Conservation (phyloP, 2,888 invertebrate genomes). For the Hoplodrina ambigua region DNA sequence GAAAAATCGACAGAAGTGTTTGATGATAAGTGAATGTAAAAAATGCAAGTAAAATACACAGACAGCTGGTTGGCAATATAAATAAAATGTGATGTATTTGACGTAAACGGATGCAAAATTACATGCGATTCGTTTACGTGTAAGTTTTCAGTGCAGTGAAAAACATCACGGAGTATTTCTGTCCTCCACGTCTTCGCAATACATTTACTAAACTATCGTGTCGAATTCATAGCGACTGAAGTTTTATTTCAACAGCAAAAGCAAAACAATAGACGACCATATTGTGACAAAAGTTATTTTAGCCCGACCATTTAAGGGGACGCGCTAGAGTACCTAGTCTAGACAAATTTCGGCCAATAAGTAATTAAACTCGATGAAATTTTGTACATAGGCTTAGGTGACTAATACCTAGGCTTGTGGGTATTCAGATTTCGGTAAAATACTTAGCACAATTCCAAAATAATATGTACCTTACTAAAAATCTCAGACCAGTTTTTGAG, state of each 20-base stretch:
- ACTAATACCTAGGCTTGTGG: too few relatives aligned
- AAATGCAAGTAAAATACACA: slow-evolving; percentile 28
- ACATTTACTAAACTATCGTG: slow-evolving; percentile 57
- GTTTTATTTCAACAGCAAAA: slow-evolving; percentile 60
- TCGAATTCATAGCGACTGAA: slow-evolving; percentile 60
- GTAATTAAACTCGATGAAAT: too few relatives aligned
- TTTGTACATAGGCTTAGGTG: too few relatives aligned
- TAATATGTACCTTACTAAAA: too few relatives aligned
- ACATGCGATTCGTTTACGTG: slow-evolving; percentile 47
- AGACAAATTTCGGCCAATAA: too few relatives aligned
- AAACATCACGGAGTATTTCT: slow-evolving; percentile 56
- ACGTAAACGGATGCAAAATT: slow-evolving; percentile 53
- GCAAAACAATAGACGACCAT: slow-evolving; percentile 44
- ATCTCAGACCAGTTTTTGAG: too few relatives aligned
- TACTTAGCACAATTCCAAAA: too few relatives aligned
- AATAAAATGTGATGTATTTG: slow-evolving; percentile 47
- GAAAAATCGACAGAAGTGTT: neutral
- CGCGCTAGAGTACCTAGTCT: too few relatives aligned
- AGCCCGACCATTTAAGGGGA: neutral
- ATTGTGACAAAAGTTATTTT: slow-evolving; percentile 49
- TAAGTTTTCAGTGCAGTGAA: slow-evolving; percentile 49
- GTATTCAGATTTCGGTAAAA: too few relatives aligned
- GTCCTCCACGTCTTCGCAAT: slow-evolving; percentile 47
- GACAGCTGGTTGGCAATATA: slow-evolving; percentile 33
- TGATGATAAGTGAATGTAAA: slow-evolving; percentile 30